Base-by-base conservation (phyloP, 2,113 vertebrate species). In the Pimephales promelas region DNA sequence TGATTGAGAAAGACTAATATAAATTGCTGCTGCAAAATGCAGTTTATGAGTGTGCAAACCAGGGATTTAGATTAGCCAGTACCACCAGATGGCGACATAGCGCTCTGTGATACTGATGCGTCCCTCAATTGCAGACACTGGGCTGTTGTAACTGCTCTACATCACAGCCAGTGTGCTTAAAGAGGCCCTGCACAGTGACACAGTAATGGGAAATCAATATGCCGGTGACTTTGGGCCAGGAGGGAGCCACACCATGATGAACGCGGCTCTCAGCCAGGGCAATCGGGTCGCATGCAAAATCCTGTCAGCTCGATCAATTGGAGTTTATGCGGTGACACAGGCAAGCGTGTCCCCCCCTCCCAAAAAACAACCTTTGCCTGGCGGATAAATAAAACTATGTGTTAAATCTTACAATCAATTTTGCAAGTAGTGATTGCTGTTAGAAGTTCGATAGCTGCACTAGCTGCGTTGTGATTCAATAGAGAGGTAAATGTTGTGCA, bases 141-240 rank as follows among this genome's bases (percentile, higher is more conserved):
- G 74, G 73, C 40, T 72, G 54, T 81, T 76, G 78, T 74, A 86
- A 79, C 71, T 75, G 89, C 89, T 36, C 83, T 93, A 89, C 88
- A 93, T 93, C 89, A 88, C 84, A 43, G 77, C 85, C 87, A 83
- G 87, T 91, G 90, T 93, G 92, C 86, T 92, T 92, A 92, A 92
- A 89, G 89, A 91, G 92, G 84, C 86, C 79, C 56, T 85, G 87
- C 85, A 85, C 89, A 85, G 86, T 90, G 90, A 90, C 90, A 90
- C 88, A 18, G 83, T 93, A 93, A 94, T 92, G 90, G 90, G 89
- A 92, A 93, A 94, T 95, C 92, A 34, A 93, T 94, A 85, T 71
- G 74, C 84, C 89, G 66, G 86, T 85, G 88, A 89, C 87, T 86
- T 86, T 66, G 11, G 89, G 89, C 91, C 86, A 86, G 89, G 70